Evolutionary conservation across 2,888 invertebrate species (phyloP), one percentile per base, ranked within the genome.

Genomic region (Drosophila stalkeri): DNA sequence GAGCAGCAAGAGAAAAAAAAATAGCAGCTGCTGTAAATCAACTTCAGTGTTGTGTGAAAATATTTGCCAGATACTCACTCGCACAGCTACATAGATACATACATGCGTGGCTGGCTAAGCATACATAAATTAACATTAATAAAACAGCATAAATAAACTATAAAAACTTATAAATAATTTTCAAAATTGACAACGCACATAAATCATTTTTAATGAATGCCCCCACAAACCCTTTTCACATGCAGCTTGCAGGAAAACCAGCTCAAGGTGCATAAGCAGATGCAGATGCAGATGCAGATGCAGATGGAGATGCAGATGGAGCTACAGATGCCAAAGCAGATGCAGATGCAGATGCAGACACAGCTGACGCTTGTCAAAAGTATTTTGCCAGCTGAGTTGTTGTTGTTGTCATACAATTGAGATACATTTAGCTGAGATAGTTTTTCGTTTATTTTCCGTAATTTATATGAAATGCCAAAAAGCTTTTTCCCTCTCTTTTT

Each of bases 41-140:
- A 82, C 75, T 81, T 62, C 61, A 27, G 18, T 20, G 68, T 55
- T 77, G 77, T 77, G 75, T 72, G 80, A 80, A 80, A 72, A 68
- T 78, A 75, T 80, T 75, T 49, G 65, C 63, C 54, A 75, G 80
- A 64, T 43, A 67, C 68, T 47, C 18, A 39, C 7, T 27, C 27
- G 68, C 49, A 20, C 18, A 41, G 47, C 49, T 67, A 66, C 57
- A 31, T 9, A 52, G 49, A 27, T 35, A 44, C 33, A 35, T 4
- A 54, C 12, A 16, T 27, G 52, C 73, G 79, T 76, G 85, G 79
- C 84, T 67, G 64, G 89, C 72, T 76, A 77, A 80, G 74, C 82
- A 82, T 80, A 85, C 90, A 86, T 86, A 89, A 89, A 89, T 86
- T 86, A 86, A 82, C 77, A 81, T 87, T 89, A 89, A 86, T 86